Evolutionary conservation across 2,888 invertebrate species (phyloP).

Genomic region (Meliscaeva auricollis): DNA sequence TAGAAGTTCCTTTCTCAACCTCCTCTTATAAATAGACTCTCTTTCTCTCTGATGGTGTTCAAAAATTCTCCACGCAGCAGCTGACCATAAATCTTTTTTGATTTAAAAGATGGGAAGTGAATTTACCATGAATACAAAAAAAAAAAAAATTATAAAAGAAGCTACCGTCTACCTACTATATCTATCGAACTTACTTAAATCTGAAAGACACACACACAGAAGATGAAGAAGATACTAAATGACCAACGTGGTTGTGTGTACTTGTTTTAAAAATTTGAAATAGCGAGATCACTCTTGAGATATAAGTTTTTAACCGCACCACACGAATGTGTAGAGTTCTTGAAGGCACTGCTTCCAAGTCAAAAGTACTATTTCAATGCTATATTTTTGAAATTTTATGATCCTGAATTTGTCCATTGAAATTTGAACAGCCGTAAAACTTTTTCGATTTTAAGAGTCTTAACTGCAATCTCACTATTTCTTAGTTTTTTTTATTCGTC

Average conservation of each 20-base stretch:
- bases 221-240: not conserved
- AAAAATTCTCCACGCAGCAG: slow-evolving; percentile 40
- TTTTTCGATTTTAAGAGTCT: too few relatives aligned
- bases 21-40: not conserved
- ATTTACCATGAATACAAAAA: slow-evolving; percentile 18
- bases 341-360: too few relatives aligned
- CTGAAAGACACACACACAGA: slow-evolving; percentile 1
- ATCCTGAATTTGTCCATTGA: too few relatives aligned
- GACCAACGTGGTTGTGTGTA: not conserved
- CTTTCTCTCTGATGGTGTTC: not conserved
- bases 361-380: too few relatives aligned
- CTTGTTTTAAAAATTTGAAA: not conserved
- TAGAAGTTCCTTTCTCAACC: slow-evolving; percentile 11
- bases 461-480: too few relatives aligned
- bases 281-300: not conserved
- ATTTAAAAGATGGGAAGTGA: slow-evolving; percentile 31
- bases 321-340: not conserved
- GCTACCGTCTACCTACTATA: not conserved
- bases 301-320: not conserved
- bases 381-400: too few relatives aligned
- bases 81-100: slow-evolving; percentile 66
- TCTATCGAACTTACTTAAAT: slow-evolving; percentile 12
- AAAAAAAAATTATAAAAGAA: not conserved
- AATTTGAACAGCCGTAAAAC: too few relatives aligned
- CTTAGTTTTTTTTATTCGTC: too few relatives aligned